Percentiles rank a stretch among this genome's conserved stretches.
Conservation (phyloP, 2,797 vertebrate genomes). For the Eurystomus glaucurus region DNA sequence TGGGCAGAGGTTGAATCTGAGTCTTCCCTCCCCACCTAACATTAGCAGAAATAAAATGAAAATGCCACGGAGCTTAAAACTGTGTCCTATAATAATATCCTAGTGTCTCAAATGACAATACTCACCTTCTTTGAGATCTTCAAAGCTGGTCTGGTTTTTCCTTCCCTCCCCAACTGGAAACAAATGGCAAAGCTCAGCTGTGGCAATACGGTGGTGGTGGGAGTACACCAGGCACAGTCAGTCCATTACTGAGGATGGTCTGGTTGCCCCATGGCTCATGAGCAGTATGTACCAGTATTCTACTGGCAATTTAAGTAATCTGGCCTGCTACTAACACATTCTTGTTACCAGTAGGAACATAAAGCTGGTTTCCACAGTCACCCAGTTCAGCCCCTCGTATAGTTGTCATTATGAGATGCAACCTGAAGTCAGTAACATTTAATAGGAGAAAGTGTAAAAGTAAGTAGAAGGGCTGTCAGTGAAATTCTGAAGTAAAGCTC, state of each 20-base stretch:
- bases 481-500: not conserved
- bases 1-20: not conserved
- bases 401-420: not conserved
- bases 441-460: not conserved
- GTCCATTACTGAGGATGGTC: not conserved
- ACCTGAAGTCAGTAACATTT: not conserved
- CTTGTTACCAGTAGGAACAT: not conserved
- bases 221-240: not conserved
- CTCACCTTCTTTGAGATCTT: not conserved
- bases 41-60: not conserved
- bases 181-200: not conserved
- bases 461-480: not conserved
- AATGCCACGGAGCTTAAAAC: not conserved
- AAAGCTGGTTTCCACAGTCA: not conserved
- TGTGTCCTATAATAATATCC: accelerated
- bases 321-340: not conserved
- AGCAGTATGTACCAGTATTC: not conserved
- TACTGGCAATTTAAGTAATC: not conserved
- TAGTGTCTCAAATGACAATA: not conserved
- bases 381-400: not conserved
- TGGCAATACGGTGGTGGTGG: not conserved
- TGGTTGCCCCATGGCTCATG: accelerated
- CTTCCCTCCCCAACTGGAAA: not conserved
- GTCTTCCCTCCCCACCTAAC: not conserved
- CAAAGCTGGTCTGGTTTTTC: not conserved